Base-by-base conservation (phyloP, 2,797 vertebrate genomes). In the Neomorphus geoffroyi region DNA sequence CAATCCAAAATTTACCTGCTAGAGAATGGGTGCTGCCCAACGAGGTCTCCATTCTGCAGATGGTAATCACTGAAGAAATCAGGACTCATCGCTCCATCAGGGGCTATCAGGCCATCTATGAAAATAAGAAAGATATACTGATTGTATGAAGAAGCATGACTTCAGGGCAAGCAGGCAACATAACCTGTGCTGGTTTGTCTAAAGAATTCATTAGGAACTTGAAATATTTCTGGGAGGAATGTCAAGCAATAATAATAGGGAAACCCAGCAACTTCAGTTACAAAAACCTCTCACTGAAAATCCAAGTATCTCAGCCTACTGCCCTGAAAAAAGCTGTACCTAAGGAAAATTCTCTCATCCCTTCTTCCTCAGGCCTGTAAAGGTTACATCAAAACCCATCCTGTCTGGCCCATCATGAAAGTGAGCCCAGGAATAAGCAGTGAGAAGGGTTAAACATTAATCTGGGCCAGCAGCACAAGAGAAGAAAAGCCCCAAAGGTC, bases 41-140 rank as follows among this genome's bases (percentile, higher is more conserved):
- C 95, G 24, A 98, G 92, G 73, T 99, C 99, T 97, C 98, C 98
- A n/a, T 98, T 99, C 89, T 99, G 99, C 89, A 98, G 96, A 74
- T 98, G 98, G 92, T 98, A 98, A 94, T 99, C 98, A 56, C 89
- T 94, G 71, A 98, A 99, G 97, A 99, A 98, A 80, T 99, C 98
- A 0, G 98, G 98, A 96, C 98, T 99, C 95, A 98, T 96, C 1
- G 97, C 96, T 45, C 98, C 98, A 84, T 99, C 99, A 0, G 98
- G 97, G 70, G 98, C 97, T 71, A 98, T 97, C 79, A 99, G 94
- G 69, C 98, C 98, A 89, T 99, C 99, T 99, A 88, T 7, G 67
- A 92, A 90, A 85, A 48, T 57, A 93, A 45, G 60, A 83, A 54
- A 94, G 79, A 66, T 5, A 82, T 53, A 84, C 77, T 5, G 33